A percentile compares a stretch with the other conserved stretches of the same genome.
Conservation (phyloP, 1,140 invertebrate genomes). For the Trichonephila clavipes region DNA sequence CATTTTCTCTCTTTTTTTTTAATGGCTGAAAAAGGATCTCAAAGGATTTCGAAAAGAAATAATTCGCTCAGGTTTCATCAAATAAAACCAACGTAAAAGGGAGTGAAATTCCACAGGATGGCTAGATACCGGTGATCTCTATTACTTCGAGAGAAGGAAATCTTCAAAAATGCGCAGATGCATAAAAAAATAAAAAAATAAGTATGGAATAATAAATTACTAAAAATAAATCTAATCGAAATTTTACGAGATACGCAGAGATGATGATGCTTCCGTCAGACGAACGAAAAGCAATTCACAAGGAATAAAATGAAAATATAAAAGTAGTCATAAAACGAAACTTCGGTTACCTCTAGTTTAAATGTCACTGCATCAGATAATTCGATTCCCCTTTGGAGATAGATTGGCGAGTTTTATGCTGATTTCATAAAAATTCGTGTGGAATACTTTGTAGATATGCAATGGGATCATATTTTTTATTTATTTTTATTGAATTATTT, state of each 20-base stretch:
- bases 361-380: conserved; percentile 8
- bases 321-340: background rate
- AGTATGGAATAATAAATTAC: background rate
- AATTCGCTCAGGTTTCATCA: conserved; percentile 39
- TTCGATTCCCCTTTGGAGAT: background rate
- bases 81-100: conserved; percentile 44
- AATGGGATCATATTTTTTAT: too few species aligned
- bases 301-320: conserved; percentile 19
- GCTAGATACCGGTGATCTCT: background rate
- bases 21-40: background rate
- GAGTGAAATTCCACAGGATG: conserved; percentile 16
- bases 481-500: too few species aligned
- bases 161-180: too few species aligned
- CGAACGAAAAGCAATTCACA: background rate
- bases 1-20: conserved; percentile 30
- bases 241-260: background rate
- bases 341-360: background rate
- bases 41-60: background rate
- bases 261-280: background rate
- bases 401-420: too few species aligned
- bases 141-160: background rate
- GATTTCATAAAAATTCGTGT: too few species aligned
- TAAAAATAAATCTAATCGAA: conserved; percentile 49
- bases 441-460: too few species aligned
- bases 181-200: background rate